phyloP scores from a whole-genome alignment of 2,888 invertebrate genomes.

The Scaptomyza polygonia region DNA sequence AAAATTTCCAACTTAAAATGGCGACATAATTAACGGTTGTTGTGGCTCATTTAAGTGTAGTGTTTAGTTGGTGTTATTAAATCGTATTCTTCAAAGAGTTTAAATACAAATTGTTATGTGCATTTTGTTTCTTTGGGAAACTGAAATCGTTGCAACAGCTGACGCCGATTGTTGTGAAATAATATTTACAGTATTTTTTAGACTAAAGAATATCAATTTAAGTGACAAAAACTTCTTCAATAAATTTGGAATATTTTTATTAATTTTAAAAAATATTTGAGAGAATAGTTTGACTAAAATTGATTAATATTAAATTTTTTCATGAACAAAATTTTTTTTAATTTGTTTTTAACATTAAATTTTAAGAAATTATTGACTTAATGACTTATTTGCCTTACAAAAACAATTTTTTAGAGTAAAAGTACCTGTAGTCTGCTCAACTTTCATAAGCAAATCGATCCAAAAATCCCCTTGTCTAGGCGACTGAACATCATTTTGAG shows the following conservation, averaged over 20 bases:
- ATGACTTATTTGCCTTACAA: too few relatives aligned
- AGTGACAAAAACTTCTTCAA: too few relatives aligned
- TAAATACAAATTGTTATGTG: constrained; percentile 1
- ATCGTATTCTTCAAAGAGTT: not conserved
- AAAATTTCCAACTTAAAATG: constrained; percentile 69
- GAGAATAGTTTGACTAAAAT: too few relatives aligned
- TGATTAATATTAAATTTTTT: too few relatives aligned
- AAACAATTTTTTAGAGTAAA: too few relatives aligned
- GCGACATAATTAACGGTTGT: constrained; percentile 64
- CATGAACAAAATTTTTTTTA: too few relatives aligned
- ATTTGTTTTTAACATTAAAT: too few relatives aligned
- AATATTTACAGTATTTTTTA: not conserved
- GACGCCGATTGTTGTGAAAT: constrained; percentile 4
- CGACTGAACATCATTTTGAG: not conserved
- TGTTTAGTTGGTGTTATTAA: too few relatives aligned
- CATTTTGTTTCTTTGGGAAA: constrained; percentile 29
- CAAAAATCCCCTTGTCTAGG: not conserved
- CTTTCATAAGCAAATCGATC: not conserved
- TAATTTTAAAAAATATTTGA: too few relatives aligned
- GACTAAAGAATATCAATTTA: too few relatives aligned
- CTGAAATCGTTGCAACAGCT: constrained; percentile 30
- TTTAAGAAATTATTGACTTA: too few relatives aligned
- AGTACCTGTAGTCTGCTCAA: not conserved
- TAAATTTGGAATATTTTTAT: too few relatives aligned
- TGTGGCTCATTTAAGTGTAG: not conserved